Evolutionary conservation across 2,888 invertebrate species (phyloP), one percentile per base, ranked within the genome.

Genomic region (Cordilura impudica): DNA sequence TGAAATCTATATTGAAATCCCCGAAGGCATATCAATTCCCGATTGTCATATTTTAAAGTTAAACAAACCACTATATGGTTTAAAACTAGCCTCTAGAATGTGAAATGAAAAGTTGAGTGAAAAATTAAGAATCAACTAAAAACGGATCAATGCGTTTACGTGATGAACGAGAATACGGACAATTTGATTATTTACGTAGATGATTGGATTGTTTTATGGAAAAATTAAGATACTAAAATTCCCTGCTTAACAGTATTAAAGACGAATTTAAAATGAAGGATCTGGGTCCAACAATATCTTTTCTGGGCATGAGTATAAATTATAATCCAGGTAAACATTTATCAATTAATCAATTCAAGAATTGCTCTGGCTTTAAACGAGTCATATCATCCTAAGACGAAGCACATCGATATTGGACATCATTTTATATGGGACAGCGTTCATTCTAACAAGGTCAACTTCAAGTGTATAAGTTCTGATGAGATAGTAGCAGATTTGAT

Each of bases 401-500:
- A n/a, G n/a, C n/a, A n/a, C n/a, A n/a, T n/a, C n/a, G n/a, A n/a
- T n/a, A n/a, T n/a, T n/a, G 54, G 67, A 35, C 23, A 67, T 18
- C 75, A 75, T 35, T 75, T 75, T 16, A 61, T 69, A 6, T 51
- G 35, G 8, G 61, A 75, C 6, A 69, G 47, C 4, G 7, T 51
- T 5, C 7, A 45, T 12, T 39, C 23, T 0, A 67, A 53, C 2
- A 74, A 66, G 7, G 14, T 67, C 4, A 16, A 10, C 6, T 60
- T 60, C 5, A 18, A 61, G 23, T 45, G n/a, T 18, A 12, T 67
- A 54, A 53, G 54, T 23, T 53, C 72, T 26, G 31, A 72, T 21
- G 18, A 45, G 4, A 72, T 54, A 29, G 54, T 72, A 14, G 72
- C 72, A 23, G 72, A 72, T 35, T 45, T 63, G 54, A 47, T 72